Conservation (phyloP, 2,888 invertebrate genomes). For the Rambutsinella grinnellia region DNA sequence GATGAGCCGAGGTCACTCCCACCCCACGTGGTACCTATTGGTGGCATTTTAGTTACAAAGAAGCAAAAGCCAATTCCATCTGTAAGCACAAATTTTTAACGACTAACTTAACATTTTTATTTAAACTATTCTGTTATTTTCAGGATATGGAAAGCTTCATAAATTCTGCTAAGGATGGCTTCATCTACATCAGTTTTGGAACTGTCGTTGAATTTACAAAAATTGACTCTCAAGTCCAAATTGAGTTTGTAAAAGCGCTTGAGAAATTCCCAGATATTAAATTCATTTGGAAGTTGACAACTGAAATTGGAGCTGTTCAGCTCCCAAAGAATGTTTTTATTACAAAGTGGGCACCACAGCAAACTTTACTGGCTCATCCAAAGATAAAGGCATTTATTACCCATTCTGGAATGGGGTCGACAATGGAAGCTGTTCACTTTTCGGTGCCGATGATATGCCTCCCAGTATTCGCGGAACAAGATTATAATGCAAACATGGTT, state of each 20-base stretch:
- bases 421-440: slow-evolving; percentile 53
- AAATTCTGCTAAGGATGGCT: neutral
- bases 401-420: slow-evolving; percentile 54
- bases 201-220: slow-evolving; percentile 26
- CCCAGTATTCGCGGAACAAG: too few relatives aligned
- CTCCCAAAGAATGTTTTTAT: too few relatives aligned
- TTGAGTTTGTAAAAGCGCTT: slow-evolving; percentile 23
- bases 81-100: too few relatives aligned
- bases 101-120: too few relatives aligned
- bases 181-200: slow-evolving; percentile 53
- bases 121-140: too few relatives aligned
- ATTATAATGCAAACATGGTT: slow-evolving; percentile 55
- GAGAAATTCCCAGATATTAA: slow-evolving; percentile 4
- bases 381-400: slow-evolving; percentile 55
- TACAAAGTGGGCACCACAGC: too few relatives aligned
- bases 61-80: neutral
- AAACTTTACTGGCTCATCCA: slow-evolving; percentile 49
- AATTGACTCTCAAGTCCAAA: neutral
- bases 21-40: slow-evolving; percentile 39
- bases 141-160: slow-evolving; percentile 26
- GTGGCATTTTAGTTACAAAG: neutral
- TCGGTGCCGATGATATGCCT: slow-evolving; percentile 48
- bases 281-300: slow-evolving; percentile 11
- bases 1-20: slow-evolving; percentile 53
- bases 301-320: too few relatives aligned